Conservation (phyloP, 2,888 invertebrate species). For the Yponomeuta plumbellus region DNA sequence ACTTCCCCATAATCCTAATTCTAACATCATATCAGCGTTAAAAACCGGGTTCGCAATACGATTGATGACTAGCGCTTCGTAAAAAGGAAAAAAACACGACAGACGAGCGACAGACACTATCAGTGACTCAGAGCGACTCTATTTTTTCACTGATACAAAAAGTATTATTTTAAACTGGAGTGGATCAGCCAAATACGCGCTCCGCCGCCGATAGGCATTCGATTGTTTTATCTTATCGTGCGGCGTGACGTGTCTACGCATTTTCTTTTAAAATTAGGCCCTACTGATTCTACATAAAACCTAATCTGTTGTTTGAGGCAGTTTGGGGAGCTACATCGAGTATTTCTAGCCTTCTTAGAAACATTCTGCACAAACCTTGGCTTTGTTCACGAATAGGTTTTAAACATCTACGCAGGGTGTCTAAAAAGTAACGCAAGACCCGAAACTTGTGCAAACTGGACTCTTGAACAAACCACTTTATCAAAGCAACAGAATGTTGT, state of each 20-base stretch:
- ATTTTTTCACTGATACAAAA: background rate
- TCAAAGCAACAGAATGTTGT: no score
- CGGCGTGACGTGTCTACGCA: background rate
- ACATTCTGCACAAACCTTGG: background rate
- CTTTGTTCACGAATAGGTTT: background rate
- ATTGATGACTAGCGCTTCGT: background rate
- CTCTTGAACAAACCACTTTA: no score
- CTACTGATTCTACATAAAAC: background rate
- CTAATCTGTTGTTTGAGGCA: background rate
- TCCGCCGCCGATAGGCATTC: background rate
- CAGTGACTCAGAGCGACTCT: background rate
- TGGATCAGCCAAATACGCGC: background rate
- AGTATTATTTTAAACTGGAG: background rate
- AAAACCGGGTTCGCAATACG: background rate
- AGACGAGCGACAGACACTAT: background rate
- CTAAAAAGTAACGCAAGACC: no score
- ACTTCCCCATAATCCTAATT: background rate
- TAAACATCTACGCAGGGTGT: background rate
- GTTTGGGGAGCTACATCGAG: background rate
- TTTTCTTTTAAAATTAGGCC: conserved; percentile 1
- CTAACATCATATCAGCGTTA: background rate
- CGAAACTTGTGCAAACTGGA: no score
- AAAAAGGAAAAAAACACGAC: background rate
- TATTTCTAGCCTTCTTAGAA: background rate
- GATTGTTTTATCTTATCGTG: background rate